phyloP scores from a whole-genome alignment of 2,888 invertebrate species.

The Hylaea fasciaria region DNA sequence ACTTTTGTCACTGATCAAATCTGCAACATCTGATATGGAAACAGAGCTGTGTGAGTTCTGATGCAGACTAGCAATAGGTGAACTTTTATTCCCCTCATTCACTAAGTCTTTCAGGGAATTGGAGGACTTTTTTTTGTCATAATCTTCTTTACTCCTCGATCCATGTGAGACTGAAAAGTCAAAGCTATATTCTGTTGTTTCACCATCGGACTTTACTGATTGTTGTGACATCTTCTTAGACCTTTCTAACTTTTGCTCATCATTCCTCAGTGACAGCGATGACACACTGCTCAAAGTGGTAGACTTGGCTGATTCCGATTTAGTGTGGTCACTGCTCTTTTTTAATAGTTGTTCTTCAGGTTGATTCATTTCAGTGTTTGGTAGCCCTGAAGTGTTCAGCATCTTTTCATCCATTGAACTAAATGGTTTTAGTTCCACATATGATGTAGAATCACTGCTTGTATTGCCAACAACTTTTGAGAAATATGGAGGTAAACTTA shows the following conservation, averaged over 20 bases:
- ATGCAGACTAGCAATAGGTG: constrained; percentile 55
- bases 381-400: constrained; percentile 66
- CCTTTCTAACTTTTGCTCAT: constrained; percentile 39
- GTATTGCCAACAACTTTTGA: constrained; percentile 60
- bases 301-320: constrained; percentile 52
- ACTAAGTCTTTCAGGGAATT: constrained; percentile 19
- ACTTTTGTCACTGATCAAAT: constrained; percentile 75
- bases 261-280: constrained; percentile 51
- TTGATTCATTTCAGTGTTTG: constrained; percentile 38
- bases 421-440: constrained; percentile 72
- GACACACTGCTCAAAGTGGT: constrained; percentile 57
- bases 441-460: constrained; percentile 78
- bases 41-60: constrained; percentile 72
- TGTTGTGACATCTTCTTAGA: constrained; percentile 50
- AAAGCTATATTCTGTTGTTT: constrained; percentile 70
- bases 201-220: constrained; percentile 60
- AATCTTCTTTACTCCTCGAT: constrained; percentile 53
- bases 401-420: constrained; percentile 64
- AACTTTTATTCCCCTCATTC: constrained; percentile 51
- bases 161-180: constrained; percentile 68
- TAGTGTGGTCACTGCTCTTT: constrained; percentile 43
- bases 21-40: constrained; percentile 78
- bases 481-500: constrained; percentile 41
- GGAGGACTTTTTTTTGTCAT: constrained; percentile 38
- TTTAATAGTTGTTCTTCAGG: constrained; percentile 44